Evolutionary conservation across 2,113 vertebrate species (phyloP).

Genomic region (Hypanus sabinus): DNA sequence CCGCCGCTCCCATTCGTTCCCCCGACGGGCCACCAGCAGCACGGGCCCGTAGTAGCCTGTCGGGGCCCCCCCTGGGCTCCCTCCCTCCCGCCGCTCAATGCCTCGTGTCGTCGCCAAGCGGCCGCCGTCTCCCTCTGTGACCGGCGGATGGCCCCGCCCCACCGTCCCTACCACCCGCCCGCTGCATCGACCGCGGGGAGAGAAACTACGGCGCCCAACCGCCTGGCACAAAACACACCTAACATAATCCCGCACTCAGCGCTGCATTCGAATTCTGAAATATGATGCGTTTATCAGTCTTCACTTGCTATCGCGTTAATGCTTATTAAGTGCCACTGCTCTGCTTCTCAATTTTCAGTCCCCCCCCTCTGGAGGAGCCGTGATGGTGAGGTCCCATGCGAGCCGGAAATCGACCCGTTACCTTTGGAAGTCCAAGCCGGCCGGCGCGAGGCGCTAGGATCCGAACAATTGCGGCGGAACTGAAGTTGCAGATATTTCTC

Average conservation of each 20-base stretch:
- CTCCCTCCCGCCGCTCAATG: background rate
- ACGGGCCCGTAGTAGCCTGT: background rate
- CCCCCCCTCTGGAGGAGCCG: background rate
- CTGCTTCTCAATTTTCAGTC: rapidly evolving
- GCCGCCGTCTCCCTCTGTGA: background rate
- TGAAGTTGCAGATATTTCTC: no score
- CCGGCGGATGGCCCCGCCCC: background rate
- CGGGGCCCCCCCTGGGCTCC: no score
- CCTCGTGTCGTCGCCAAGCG: conserved; percentile 1
- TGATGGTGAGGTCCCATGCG: background rate
- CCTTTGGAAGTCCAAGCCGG: background rate
- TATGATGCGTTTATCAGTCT: background rate
- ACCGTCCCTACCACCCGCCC: background rate
- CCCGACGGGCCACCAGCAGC: background rate
- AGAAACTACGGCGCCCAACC: rapidly evolving
- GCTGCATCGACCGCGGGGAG: background rate
- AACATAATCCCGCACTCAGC: no score
- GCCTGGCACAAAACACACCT: background rate
- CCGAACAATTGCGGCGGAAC: no score
- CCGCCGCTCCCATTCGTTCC: background rate
- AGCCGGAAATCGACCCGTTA: background rate
- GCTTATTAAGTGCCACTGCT: rapidly evolving
- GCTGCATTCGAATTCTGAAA: no score
- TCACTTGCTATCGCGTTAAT: background rate
- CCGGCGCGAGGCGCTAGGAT: no score